These are phyloP conservation scores for Lordiphosa clarofinis DNA, from an alignment of 1,140 invertebrate species.

Conservation along the genomic window DNA sequence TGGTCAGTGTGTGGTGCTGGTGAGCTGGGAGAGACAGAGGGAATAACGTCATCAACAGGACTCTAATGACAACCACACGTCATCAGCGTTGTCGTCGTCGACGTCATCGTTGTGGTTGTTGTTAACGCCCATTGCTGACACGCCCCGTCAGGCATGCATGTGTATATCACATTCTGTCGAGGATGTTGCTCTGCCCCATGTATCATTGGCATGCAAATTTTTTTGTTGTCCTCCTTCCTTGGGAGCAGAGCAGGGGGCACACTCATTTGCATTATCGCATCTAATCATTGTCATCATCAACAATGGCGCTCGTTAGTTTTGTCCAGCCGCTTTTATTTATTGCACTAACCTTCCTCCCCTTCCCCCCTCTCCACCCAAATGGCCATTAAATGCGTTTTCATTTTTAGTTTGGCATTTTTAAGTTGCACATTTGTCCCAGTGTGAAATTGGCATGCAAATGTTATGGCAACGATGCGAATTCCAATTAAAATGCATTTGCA, in stretches of 20 bases:
- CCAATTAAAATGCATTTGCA: constrained; percentile 69
- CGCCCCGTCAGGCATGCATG: constrained; percentile 32
- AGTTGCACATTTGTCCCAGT: constrained; percentile 30
- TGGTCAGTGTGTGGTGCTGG: constrained; percentile 43
- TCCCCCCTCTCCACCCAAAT: not conserved
- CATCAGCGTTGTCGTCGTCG: constrained; percentile 47
- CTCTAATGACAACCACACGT: constrained; percentile 75
- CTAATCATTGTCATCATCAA: constrained; percentile 78
- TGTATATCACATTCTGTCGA: constrained; percentile 33
- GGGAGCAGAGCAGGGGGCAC: constrained; percentile 18
- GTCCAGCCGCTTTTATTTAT: constrained; percentile 16
- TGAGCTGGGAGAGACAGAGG: constrained; percentile 10
- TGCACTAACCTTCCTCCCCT: constrained; percentile 1
- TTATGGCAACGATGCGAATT: constrained; percentile 35
- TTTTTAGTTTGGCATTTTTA: constrained; percentile 53
- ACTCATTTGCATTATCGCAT: constrained; percentile 78
- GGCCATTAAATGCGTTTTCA: constrained; percentile 45
- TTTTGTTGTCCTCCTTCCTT: constrained; percentile 20
- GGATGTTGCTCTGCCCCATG: constrained; percentile 23
- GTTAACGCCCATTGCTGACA: constrained; percentile 57
- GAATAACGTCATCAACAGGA: constrained; percentile 57
- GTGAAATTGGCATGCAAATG: constrained; percentile 49
- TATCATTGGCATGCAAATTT: constrained; percentile 72
- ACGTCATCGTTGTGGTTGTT: constrained; percentile 38
- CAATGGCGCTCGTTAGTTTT: constrained; percentile 73